Evolutionary conservation across 1,140 invertebrate genomes (phyloP).

Genomic region (Watersipora subatra): DNA sequence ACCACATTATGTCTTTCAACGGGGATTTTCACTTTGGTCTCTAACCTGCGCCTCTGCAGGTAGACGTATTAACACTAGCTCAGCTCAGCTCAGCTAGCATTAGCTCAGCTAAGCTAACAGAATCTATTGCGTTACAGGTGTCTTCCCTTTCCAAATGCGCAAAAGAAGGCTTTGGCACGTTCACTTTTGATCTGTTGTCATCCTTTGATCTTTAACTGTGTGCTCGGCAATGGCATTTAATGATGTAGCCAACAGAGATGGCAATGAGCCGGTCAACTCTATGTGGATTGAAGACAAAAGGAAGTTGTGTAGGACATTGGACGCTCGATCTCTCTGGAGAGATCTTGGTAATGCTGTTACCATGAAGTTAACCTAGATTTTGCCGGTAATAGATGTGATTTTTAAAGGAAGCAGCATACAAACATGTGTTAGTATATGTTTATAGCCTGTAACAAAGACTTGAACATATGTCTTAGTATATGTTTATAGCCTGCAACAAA

Average conservation of each 20-base stretch:
- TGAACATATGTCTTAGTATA: background rate
- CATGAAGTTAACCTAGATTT: background rate
- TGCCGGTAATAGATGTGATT: background rate
- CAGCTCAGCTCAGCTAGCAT: too few species aligned
- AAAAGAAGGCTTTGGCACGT: too few species aligned
- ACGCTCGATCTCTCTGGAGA: background rate
- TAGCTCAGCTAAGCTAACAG: too few species aligned
- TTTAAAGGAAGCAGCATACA: background rate
- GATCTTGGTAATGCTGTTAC: background rate
- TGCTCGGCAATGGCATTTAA: too few species aligned
- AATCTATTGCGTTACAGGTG: too few species aligned
- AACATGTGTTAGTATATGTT: background rate
- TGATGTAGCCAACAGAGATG: background rate
- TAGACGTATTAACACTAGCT: too few species aligned
- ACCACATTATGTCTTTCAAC: too few species aligned
- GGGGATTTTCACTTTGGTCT: too few species aligned
- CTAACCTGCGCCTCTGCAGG: too few species aligned
- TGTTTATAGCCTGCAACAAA: background rate
- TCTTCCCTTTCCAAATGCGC: too few species aligned
- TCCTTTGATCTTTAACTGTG: too few species aligned
- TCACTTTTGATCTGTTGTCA: too few species aligned
- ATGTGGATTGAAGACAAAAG: background rate
- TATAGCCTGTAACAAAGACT: background rate
- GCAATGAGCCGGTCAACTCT: background rate
- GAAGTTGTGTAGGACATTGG: background rate